These are phyloP conservation scores for Hippocampus zosterae DNA, from an alignment of 2,113 vertebrate genomes.

Conservation along the genomic window DNA sequence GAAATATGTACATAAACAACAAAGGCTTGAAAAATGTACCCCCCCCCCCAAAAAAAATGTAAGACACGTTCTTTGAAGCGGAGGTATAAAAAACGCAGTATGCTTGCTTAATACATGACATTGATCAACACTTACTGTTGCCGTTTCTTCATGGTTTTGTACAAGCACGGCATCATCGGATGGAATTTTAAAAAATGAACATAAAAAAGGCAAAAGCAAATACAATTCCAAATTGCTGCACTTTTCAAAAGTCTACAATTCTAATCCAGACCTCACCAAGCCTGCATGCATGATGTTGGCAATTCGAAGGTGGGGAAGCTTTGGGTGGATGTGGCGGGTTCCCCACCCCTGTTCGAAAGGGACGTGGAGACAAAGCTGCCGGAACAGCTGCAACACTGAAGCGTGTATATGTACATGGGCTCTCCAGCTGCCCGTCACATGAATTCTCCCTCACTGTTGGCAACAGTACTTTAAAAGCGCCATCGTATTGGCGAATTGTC, in stretches of 20 bases:
- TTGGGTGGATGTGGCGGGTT: background rate
- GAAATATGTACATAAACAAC: constrained; percentile 83
- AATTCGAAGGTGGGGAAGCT: constrained; percentile 13
- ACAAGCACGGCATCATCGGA: constrained; percentile 62
- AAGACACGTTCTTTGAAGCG: constrained; percentile 82
- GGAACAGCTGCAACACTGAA: constrained; percentile 48
- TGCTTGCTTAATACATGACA: constrained; percentile 76
- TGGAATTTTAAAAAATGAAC: constrained; percentile 74
- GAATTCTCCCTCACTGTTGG: constrained; percentile 26
- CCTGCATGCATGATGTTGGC: constrained; percentile 68
- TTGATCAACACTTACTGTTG: constrained; percentile 85
- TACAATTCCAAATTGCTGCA: constrained; percentile 71
- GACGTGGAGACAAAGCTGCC: constrained; percentile 49
- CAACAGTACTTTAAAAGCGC: background rate
- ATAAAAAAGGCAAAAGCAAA: constrained; percentile 67
- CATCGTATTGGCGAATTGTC: background rate
- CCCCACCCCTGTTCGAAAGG: constrained; percentile 8
- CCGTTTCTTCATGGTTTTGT: constrained; percentile 77
- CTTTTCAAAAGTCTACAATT: constrained; percentile 69
- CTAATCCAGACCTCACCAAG: constrained; percentile 69
- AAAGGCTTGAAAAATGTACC: constrained; percentile 35
- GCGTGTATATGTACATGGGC: constrained; percentile 67
- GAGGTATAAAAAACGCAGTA: constrained; percentile 67
- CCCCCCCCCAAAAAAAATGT: constrained; percentile 57
- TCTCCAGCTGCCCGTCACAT: constrained; percentile 52